These are phyloP conservation scores for Cheirogaleus major DNA, from an alignment of 2,797 vertebrate genomes.

Conservation along the genomic window DNA sequence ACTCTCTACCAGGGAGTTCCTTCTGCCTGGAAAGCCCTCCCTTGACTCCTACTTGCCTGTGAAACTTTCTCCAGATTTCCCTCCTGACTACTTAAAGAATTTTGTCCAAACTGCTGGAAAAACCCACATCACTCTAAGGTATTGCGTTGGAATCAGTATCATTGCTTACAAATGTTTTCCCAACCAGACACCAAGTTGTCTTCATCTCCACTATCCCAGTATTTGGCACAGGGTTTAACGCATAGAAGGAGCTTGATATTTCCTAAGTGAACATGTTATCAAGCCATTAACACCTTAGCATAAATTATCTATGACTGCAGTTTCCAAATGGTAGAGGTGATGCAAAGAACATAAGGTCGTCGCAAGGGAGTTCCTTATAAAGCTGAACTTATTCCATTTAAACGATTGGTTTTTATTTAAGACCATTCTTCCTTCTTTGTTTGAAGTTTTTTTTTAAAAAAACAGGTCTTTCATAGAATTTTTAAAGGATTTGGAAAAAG, in stretches of 20 bases:
- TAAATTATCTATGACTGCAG: background rate
- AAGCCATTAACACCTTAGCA: background rate
- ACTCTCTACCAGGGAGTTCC: background rate
- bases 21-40: background rate
- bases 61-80: background rate
- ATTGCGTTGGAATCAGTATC: background rate
- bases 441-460: background rate
- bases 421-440: background rate
- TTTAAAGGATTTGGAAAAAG: constrained; percentile 13
- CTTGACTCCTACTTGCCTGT: background rate
- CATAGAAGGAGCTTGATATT: background rate
- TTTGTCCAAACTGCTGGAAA: background rate
- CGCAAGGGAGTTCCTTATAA: background rate
- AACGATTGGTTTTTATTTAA: background rate
- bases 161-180: background rate
- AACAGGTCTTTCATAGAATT: background rate
- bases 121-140: background rate
- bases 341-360: background rate
- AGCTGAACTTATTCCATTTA: background rate
- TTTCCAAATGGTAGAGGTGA: background rate
- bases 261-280: background rate
- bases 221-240: background rate
- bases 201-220: background rate
- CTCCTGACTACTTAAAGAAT: background rate
- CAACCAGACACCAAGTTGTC: background rate